Percentiles rank a stretch among this genome's conserved stretches.
phyloP scores from a whole-genome alignment of 2,113 vertebrate species.

The Phycodurus eques region DNA sequence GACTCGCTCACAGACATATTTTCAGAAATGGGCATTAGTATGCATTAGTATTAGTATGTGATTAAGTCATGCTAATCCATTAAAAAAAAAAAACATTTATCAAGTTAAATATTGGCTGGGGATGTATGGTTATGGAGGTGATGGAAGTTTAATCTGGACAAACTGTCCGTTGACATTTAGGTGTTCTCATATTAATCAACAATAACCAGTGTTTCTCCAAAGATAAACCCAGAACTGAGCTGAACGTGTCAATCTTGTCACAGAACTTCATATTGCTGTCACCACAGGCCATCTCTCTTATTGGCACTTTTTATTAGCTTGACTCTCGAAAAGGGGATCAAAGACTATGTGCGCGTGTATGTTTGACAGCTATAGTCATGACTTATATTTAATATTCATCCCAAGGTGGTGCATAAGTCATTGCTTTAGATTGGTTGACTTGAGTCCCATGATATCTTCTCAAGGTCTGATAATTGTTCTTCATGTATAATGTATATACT shows the following conservation, averaged over 20 bases:
- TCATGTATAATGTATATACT: too few relatives aligned
- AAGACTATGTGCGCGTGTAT: slow-evolving; percentile 20
- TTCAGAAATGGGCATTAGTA: too few relatives aligned
- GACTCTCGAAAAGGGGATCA: slow-evolving; percentile 54
- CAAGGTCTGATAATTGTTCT: slow-evolving; percentile 47
- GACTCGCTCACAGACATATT: too few relatives aligned
- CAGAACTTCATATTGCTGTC: slow-evolving; percentile 15
- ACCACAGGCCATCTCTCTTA: slow-evolving; percentile 19
- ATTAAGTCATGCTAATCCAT: too few relatives aligned
- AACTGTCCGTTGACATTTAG: not conserved
- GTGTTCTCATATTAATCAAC: slow-evolving; percentile 6
- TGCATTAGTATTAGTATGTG: too few relatives aligned
- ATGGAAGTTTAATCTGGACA: not conserved
- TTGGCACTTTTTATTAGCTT: slow-evolving; percentile 32
- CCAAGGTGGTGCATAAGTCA: slow-evolving; percentile 33
- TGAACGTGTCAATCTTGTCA: slow-evolving; percentile 12
- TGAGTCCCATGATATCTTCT: slow-evolving; percentile 58
- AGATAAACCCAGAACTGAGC: slow-evolving; percentile 8
- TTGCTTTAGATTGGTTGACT: slow-evolving; percentile 55
- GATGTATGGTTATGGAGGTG: not conserved
- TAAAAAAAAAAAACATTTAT: too few relatives aligned
- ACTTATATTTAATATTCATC: slow-evolving; percentile 53
- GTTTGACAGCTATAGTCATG: slow-evolving; percentile 25
- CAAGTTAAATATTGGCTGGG: too few relatives aligned
- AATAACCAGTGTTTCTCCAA: slow-evolving; percentile 11